phyloP scores from a whole-genome alignment of 2,888 invertebrate genomes.

The Podotricha telesiphe region DNA sequence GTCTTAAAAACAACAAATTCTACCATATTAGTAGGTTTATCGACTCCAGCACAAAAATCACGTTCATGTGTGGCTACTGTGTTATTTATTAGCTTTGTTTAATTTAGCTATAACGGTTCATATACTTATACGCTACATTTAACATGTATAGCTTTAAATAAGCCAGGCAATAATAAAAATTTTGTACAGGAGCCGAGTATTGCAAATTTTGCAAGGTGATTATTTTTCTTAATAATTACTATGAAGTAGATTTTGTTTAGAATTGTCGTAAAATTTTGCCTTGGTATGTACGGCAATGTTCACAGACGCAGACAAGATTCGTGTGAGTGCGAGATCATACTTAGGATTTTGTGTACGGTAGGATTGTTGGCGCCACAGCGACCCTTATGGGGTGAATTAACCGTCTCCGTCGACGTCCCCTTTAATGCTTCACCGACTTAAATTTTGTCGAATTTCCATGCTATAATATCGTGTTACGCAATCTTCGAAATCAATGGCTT shows the following conservation, averaged over 20 bases:
- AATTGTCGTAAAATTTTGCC: not conserved
- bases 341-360: constrained; percentile 81
- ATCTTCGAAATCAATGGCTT: constrained; percentile 70
- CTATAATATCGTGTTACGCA: constrained; percentile 74
- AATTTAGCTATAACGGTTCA: constrained; percentile 6
- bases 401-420: constrained; percentile 77
- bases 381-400: constrained; percentile 83
- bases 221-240: not conserved
- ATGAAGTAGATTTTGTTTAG: not conserved
- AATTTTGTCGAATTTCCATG: constrained; percentile 82
- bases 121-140: not conserved
- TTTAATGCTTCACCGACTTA: constrained; percentile 80
- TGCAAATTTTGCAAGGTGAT: not conserved
- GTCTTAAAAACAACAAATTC: not conserved
- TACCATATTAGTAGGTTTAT: not conserved
- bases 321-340: constrained; percentile 58
- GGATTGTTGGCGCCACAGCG: constrained; percentile 78
- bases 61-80: not conserved
- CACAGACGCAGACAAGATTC: constrained; percentile 48
- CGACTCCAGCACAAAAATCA: not conserved
- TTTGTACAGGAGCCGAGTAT: not conserved
- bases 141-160: not conserved
- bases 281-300: constrained; percentile 24
- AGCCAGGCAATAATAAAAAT: not conserved
- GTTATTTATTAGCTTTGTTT: constrained; percentile 9